These are phyloP conservation scores for Drosophila ustulata DNA, from an alignment of 2,888 invertebrate genomes.

Conservation along the genomic window DNA sequence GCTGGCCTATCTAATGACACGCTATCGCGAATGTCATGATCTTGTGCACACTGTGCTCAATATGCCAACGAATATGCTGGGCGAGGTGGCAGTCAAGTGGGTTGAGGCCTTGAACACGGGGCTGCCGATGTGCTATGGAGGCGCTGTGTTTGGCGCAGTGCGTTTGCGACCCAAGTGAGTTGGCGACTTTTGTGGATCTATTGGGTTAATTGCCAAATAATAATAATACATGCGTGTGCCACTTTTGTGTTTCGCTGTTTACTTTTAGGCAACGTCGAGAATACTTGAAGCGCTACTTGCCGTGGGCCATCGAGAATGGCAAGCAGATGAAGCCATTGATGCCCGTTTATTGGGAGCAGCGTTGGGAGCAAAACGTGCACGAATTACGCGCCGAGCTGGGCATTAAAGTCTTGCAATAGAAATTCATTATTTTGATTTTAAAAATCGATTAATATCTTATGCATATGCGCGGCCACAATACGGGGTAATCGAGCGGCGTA, in stretches of 20 bases:
- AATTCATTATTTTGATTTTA: constrained; percentile 6
- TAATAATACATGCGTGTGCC: constrained; percentile 5
- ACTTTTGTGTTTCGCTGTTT: constrained; percentile 5
- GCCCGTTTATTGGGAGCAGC: constrained; percentile 95
- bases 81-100: constrained; percentile 98
- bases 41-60: constrained; percentile 95
- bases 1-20: constrained; percentile 97
- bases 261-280: constrained; percentile 88
- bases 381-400: constrained; percentile 93
- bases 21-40: constrained; percentile 99
- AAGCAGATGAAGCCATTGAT: constrained; percentile 91
- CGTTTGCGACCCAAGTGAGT: constrained; percentile 91
- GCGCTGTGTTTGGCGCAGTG: constrained; percentile 96
- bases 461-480: constrained; percentile 4
- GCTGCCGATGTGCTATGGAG: constrained; percentile 97
- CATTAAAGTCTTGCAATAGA: constrained; percentile 87
- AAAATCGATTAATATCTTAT: constrained; percentile 20
- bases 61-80: constrained; percentile 97
- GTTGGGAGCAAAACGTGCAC: constrained; percentile 94
- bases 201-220: constrained; percentile 30
- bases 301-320: constrained; percentile 94
- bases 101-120: constrained; percentile 97
- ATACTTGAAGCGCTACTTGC: constrained; percentile 91
- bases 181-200: not conserved
- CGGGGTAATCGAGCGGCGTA: not conserved